Evolutionary conservation across 2,797 vertebrate species (phyloP), one percentile per base, ranked within the genome.

Genomic region (Galago senegalensis): DNA sequence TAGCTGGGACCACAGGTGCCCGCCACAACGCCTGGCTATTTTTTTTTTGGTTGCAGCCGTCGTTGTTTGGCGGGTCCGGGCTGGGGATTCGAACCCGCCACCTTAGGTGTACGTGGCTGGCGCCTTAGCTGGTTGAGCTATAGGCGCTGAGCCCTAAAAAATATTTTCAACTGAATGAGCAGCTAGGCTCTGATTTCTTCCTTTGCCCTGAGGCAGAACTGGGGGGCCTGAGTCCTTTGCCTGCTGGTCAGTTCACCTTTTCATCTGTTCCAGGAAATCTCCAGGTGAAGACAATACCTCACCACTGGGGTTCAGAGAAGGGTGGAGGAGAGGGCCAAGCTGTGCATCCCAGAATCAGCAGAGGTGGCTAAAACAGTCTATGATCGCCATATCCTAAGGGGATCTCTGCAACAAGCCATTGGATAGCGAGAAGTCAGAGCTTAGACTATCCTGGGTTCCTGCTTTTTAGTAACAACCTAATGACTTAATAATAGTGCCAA

Each of bases 251-350:
- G 23, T 70, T 96, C 11, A 27, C 18, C 20, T 84, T 88, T 29
- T 94, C 29, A 40, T 46, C 53, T 89, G n/a, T 80, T 49, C 31
- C 7, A 67, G 75, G n/a, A 92, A 87, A 93, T 79, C 61, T 88
- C 56, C 49, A 77, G 46, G n/a, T 61, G 37, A 77, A 87, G 31
- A 73, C n/a, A 69, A 29, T 49, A 58, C 53, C 49, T 86, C 20
- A 67, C 27, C 27, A 49, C 37, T 65, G 80, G 46, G 70, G 49
- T 8, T 46, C 21, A 10, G 13, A 92, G 20, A 12, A 49, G 46
- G 2, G 21, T 72, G 61, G 23, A 75, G 17, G 34, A 63, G 29
- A 23, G 13, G 25, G 10, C 31, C 60, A 21, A 37, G 72, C 34
- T 65, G 29, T 75, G 46, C 70, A 46, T 60, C 34, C 27, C 53